Base-by-base conservation (phyloP, 2,797 vertebrate species). In the Coregonus ussuriensis region DNA sequence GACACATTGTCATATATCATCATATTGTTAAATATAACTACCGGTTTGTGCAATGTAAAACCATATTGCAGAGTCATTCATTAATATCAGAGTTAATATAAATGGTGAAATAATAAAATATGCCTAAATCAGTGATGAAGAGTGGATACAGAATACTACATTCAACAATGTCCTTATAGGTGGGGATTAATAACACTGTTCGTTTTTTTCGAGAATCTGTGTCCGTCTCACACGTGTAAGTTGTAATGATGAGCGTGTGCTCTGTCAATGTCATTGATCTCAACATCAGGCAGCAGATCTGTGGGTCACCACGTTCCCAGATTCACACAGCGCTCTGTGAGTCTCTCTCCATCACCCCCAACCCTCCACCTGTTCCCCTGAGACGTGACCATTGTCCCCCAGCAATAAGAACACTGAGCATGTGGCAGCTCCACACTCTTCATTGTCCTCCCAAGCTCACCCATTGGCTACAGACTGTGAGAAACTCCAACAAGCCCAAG, bases 391-490 rank as follows among this genome's bases (percentile, higher is more conserved):
- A 78, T 80, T 82, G 76, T 82, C 56, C 75, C 18, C 47, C 71
- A 59, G 71, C 74, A 82, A 65, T 80, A 71, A 77, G 78, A 72
- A 51, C 73, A 78, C 33, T 77, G 41, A 75, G 69, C 79, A 83
- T 77, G 78, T 82, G 79, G 77, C 77, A 62, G 54, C 62, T 69
- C 75, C n/a, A 69, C 56, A 71, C 65, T 79, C 33, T 71, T 68
- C 76, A 81, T 77, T 78, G 79, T 71, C 37, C 56, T 78, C 51
- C 75, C 53, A 29, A 71, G 74, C 56, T 67, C 77, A 11, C 67
- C 84, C 91, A 95, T 95, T 96, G 95, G 94, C 91, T 91, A 76
- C 73, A 0, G 86, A 95, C 92, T 94, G 75, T 96, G 95, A 95
- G 95, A 96, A 96, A 91, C 87, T 91, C 85, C 68, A 85, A 88